Evolutionary conservation across 2,888 invertebrate species (phyloP).

Genomic region (Macrophya annulata): DNA sequence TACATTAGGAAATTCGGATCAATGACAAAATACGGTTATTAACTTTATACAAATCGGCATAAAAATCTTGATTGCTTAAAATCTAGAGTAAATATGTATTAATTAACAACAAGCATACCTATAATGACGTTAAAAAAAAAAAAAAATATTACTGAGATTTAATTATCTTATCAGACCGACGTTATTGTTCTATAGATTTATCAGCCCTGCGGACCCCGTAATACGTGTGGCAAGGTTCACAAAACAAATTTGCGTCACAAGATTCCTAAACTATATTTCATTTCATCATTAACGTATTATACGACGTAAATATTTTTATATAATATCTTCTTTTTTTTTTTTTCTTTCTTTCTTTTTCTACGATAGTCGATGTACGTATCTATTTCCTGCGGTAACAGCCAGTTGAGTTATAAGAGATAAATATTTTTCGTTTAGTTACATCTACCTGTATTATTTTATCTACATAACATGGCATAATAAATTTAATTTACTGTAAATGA

Average conservation of each 20-base stretch:
- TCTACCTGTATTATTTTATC: neutral
- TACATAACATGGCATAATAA: neutral
- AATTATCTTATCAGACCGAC: constrained; percentile 25
- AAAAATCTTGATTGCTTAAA: neutral
- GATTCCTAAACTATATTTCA: constrained; percentile 20
- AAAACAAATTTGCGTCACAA: constrained; percentile 30
- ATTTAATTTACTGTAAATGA: neutral
- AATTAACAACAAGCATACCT: neutral
- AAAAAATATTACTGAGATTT: neutral
- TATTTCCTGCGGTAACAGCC: neutral
- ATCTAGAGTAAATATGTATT: constrained; percentile 16
- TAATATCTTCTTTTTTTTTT: neutral
- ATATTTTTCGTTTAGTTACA: neutral
- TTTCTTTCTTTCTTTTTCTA: neutral
- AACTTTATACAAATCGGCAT: neutral
- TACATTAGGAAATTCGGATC: neutral
- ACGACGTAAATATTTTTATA: neutral
- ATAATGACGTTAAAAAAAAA: neutral
- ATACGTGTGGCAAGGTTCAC: constrained; percentile 5
- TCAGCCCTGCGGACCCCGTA: neutral
- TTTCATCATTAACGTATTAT: neutral
- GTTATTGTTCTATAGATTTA: constrained; percentile 27
- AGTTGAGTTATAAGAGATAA: neutral
- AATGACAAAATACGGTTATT: neutral
- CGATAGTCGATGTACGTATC: constrained; percentile 10